Base-by-base conservation (phyloP, 2,113 vertebrate species). In the Larimichthys crocea region DNA sequence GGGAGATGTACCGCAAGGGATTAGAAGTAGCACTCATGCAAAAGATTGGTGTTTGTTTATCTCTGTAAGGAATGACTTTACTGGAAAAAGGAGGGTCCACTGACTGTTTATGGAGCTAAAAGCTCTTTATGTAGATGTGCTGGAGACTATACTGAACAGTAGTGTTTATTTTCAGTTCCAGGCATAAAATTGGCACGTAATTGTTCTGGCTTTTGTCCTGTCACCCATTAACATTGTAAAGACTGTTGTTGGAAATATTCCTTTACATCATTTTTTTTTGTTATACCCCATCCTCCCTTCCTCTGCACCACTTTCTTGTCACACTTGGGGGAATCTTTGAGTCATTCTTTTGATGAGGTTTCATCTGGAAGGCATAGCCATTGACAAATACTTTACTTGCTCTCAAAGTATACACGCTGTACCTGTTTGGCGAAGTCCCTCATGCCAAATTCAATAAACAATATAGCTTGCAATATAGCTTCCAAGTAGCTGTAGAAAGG, bases 121-220 rank as follows among this genome's bases (percentile, higher is more conserved):
- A 49, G 82, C 84, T 81, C 74, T 90, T 87, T 64, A 86, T 92
- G 90, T 79, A 81, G 82, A 89, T 86, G 80, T 90, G 78, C 87
- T 63, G 60, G 72, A 82, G 85, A 80, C 69, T 68, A 40, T 78
- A 50, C 86, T 89, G 60, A 72, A 87, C 78, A 78, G 76, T 82
- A 76, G 79, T 91, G 88, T 93, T 93, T 93, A 90, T 93, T 95
- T 92, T 90, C 24, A 88, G 49, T 90, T 85, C 83, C 85, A 83
- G 80, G 60, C 77, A 83, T 88, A 85, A 88, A 89, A 90, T 86
- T 89, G 85, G 77, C 76, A 59, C 44, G 75, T 87, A 81, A 83
- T 85, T 74, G 35, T 77, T 80, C 83, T 92, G 85, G 78, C 80
- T 72, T 90, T 82, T 80, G 75, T 91, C 77, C 86, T 14, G 10